Conservation (phyloP, 2,797 vertebrate genomes). For the Myotis findleyi region DNA sequence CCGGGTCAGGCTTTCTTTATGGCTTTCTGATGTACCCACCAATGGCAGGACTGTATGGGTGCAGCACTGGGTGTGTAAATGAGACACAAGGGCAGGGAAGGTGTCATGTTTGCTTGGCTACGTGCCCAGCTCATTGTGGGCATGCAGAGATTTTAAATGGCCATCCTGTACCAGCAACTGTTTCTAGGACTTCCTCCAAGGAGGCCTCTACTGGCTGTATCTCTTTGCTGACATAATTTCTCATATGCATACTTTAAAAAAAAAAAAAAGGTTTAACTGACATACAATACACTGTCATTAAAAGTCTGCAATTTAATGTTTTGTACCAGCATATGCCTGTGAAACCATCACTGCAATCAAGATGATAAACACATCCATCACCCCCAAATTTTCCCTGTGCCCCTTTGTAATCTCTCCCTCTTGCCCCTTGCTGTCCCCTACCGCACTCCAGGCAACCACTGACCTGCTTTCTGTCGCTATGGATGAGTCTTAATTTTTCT, state of each 20-base stretch:
- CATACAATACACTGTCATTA: not conserved
- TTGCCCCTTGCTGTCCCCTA: not conserved
- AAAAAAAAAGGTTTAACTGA: not conserved
- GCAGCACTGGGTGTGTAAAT: accelerated
- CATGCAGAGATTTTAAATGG: not conserved
- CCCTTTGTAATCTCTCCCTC: not conserved
- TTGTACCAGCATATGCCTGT: not conserved
- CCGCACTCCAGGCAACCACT: not conserved
- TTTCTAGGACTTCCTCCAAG: not conserved
- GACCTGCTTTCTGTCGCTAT: not conserved
- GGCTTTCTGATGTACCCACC: not conserved
- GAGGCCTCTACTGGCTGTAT: not conserved
- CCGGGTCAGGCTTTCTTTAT: not conserved
- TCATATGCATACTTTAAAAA: not conserved
- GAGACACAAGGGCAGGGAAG: not conserved
- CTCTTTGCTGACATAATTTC: not conserved
- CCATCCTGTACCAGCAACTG: not conserved
- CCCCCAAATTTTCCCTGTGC: not conserved
- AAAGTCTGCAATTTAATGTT: not conserved
- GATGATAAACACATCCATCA: not conserved
- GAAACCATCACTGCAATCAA: not conserved
- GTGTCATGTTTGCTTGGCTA: not conserved
- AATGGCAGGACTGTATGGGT: not conserved
- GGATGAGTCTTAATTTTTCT: not conserved
- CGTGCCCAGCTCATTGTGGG: accelerated